phyloP scores from a whole-genome alignment of 37 sponge, comb jelly and placozoan genomes.

The Halichondria panicea region DNA sequence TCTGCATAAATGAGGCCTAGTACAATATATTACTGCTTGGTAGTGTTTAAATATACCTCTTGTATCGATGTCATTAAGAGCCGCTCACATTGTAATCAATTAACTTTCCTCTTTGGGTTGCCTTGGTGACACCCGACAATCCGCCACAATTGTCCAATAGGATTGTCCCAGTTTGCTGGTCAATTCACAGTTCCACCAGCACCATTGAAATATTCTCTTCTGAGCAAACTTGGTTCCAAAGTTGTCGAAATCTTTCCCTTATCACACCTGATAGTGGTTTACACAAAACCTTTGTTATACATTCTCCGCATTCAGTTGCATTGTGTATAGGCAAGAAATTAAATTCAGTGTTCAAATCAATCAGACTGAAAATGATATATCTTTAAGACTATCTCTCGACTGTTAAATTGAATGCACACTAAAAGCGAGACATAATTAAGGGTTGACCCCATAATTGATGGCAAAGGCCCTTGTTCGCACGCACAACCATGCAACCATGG shows the following conservation, averaged over 20 bases:
- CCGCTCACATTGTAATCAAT: slow-evolving; percentile 47
- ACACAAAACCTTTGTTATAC: slow-evolving; percentile 62
- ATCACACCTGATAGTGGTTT: slow-evolving; percentile 34
- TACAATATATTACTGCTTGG: no score
- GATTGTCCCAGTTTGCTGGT: slow-evolving; percentile 27
- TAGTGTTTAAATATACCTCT: slow-evolving; percentile 4
- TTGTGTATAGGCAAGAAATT: slow-evolving; percentile 67
- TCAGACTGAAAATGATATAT: no score
- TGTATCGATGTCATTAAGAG: slow-evolving; percentile 5
- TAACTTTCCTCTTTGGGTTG: slow-evolving; percentile 26
- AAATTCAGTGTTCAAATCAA: slow-evolving; percentile 7
- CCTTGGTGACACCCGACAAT: slow-evolving; percentile 35
- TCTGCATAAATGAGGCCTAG: no score
- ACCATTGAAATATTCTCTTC: slow-evolving; percentile 31
- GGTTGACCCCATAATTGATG: no score
- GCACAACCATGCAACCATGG: no score
- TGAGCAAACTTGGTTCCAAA: slow-evolving; percentile 30
- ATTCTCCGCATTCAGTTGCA: slow-evolving; percentile 52
- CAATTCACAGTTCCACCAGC: slow-evolving; percentile 28
- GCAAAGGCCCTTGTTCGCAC: no score
- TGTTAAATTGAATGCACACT: no score
- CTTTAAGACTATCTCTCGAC: no score
- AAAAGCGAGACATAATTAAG: no score
- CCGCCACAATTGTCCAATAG: slow-evolving; percentile 61
- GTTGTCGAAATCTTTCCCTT: slow-evolving; percentile 21